A percentile compares a stretch with the other conserved stretches of the same genome.
Evolutionary conservation across 2,113 vertebrate species (phyloP).

Genomic region (Neodontobutis hainanensis): DNA sequence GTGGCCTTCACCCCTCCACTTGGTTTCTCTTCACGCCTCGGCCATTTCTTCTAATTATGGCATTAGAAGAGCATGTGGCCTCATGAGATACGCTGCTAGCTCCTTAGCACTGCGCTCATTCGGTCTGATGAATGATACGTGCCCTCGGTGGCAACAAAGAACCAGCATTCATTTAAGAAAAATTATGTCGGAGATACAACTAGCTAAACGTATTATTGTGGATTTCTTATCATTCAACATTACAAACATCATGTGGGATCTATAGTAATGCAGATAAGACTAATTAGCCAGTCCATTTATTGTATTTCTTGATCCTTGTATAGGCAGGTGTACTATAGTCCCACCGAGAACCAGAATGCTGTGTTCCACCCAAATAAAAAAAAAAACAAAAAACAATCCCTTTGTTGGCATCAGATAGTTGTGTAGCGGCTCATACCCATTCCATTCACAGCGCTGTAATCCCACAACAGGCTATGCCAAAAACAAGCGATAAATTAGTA

Average conservation of each 20-base stretch:
- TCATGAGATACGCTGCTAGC: slow-evolving; percentile 47
- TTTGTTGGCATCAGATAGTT: slow-evolving; percentile 31
- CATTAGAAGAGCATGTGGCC: slow-evolving; percentile 56
- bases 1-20: slow-evolving; percentile 55
- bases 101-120: slow-evolving; percentile 57
- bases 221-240: no score
- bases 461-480: slow-evolving; percentile 48
- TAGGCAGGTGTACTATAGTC: slow-evolving; percentile 14
- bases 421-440: slow-evolving; percentile 42
- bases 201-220: no score
- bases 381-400: slow-evolving; percentile 18
- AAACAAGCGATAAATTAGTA: slow-evolving; percentile 67
- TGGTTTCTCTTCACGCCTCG: slow-evolving; percentile 47
- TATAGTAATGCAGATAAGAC: neutral
- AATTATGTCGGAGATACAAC: no score
- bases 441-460: slow-evolving; percentile 49
- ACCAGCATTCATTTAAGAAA: slow-evolving; percentile 28
- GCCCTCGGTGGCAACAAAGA: slow-evolving; percentile 24
- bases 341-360: slow-evolving; percentile 5
- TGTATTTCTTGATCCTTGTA: neutral
- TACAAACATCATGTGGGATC: no score
- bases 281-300: slow-evolving; percentile 4
- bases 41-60: slow-evolving; percentile 65
- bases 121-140: slow-evolving; percentile 54
- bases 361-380: neutral